Evolutionary conservation across 2,888 invertebrate species (phyloP), one percentile per base, ranked within the genome.

Genomic region (Ditula angustiorana): DNA sequence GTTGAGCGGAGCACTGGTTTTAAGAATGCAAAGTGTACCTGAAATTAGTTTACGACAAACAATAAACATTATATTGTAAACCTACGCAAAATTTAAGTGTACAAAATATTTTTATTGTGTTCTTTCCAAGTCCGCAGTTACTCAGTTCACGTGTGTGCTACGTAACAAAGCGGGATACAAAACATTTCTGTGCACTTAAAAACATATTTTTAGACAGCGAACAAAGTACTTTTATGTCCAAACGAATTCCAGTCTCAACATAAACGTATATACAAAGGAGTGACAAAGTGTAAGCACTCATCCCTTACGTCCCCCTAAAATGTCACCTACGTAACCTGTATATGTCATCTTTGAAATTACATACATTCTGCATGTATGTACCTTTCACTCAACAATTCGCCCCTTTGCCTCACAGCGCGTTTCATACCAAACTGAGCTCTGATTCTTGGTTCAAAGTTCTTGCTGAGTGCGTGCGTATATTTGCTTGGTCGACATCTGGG

Each of bases 281-380:
- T 63, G 57, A 50, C 50, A 61, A 49, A 57, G 49, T 30, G 28
- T 5, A 19, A 10, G 47, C 10, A 35, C 61, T 21, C 47, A 50
- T 30, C n/a, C 57, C 11, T 30, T 21, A 8, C 26, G 19, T 11
- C 47, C 44, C 35, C 47, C 47, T 47, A 47, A 61, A 53, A 44
- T 53, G 61, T 47, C 46, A 13, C 23, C 58, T 30, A 60, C 41
- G 60, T 60, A 49, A 44, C 57, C 64, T 58, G 57, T 58, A 59
- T 53, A 64, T 53, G 58, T 58, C 58, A 47, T 53, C 58, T 64
- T 53, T 59, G 64, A 59, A 64, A 64, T 64, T 53, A 64, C 64
- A 58, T 53, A 64, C 64, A 53, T 64, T 47, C 53, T 53, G 46
- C 35, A 52, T 57, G 46, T 28, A 52, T 57, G 50, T 50, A 63